Evolutionary conservation across 1,140 invertebrate genomes (phyloP), one percentile per base, ranked within the genome.

Genomic region (Homalodisca vitripennis): DNA sequence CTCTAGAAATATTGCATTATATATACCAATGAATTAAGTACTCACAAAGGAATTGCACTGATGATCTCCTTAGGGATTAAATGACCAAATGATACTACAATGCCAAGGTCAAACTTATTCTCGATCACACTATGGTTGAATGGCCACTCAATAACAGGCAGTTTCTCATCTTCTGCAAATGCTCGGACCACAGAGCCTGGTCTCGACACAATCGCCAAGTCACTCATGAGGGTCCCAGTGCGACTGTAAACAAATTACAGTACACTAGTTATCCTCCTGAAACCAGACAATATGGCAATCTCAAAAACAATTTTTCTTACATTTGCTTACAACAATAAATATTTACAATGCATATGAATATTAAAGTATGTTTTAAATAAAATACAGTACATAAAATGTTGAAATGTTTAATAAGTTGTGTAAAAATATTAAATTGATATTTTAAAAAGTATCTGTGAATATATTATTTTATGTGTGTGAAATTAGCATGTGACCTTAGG

Each of bases 21-120:
- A 17, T 27, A 20, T 51, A 60, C n/a, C 34, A 60, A 46, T n/a
- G 26, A 3, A 57, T 71, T 65, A 68, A 31, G 6, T 63, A 80
- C 82, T 83, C 82, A 88, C 84, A 86, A 73, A 41, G 86, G 84
- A 79, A 91, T 89, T 30, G 80, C 78, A 51, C 85, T 77, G 30
- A 91, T 90, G 1, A 90, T 79, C 17, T 77, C 66, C 67, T 81
- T 74, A 2, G 89, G 88, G 76, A 91, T 90, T 64, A 91, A 76
- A 78, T 88, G 83, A 0, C 89, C 89, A 82, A 90, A 91, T 1
- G 88, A 89, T 0, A 89, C 88, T 31, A 91, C 86, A 55, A 90
- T 74, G 27, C 89, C 89, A 60, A 91, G 77, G 74, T 90, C 82
- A 80, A 85, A 89, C 32, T 81, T 73, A 24, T 76, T 63, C 41